Evolutionary conservation across 2,888 invertebrate species (phyloP), one percentile per base, ranked within the genome.

Genomic region (Xestia xanthographa): DNA sequence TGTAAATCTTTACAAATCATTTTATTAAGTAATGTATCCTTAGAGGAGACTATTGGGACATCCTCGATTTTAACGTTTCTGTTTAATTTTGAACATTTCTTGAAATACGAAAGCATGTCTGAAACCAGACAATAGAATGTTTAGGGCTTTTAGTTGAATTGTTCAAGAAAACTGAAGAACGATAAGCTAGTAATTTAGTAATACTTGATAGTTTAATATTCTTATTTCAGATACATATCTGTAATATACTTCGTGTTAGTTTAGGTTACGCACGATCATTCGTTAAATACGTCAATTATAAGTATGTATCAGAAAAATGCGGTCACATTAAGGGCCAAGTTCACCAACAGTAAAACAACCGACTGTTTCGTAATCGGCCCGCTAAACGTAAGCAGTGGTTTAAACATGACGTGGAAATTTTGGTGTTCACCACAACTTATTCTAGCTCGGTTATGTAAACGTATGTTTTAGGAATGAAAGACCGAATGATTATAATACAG

Each of bases 31-130:
- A 43, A 43, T 11, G 1, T 26, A 5, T 20, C 34, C n/a, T 50
- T 20, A 41, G 6, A 20, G 12, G 12, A 41, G 0, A 38, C 17
- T 26, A 26, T 41, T 56, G 14, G 5, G 17, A 56, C 8, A 56
- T 53, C 20, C 8, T 56, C 38, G 5, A 38, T 26, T n/a, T 26
- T 12, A n/a, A 1, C 0, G 20, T 41, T 53, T 56, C 12, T 41
- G 2, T 56, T 34, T 26, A 17, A 9, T 9, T 53, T 50, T 38
- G 11, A 50, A 34, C 4, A 22, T 9, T 67, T 53, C 2, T 67
- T 67, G 3, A 67, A 67, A 67, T 17, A 53, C 1, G 22, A 38
- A 67, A 67, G 34, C 67, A 67, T 53, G 34, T 17, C n/a, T 50
- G 9, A 11, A n/a, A 34, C 9, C n/a, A 22, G 66, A 6, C 34